A percentile compares a stretch with the other conserved stretches of the same genome.
These are phyloP conservation scores for Scopus umbretta DNA, from an alignment of 2,113 vertebrate species.

Conservation along the genomic window DNA sequence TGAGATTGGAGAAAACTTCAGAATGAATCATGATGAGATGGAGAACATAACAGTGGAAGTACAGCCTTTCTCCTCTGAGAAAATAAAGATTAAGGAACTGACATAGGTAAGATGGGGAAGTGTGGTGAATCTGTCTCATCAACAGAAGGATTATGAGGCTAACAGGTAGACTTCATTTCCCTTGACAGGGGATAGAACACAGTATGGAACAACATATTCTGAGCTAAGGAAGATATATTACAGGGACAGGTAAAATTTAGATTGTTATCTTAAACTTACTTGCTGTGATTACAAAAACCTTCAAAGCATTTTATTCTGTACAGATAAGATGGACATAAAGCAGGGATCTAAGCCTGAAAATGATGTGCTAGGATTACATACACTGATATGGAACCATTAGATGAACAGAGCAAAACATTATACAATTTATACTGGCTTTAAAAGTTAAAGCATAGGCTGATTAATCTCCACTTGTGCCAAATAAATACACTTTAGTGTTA, in stretches of 20 bases:
- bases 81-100: background rate
- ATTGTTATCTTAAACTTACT: background rate
- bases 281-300: background rate
- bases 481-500: background rate
- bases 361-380: background rate
- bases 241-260: background rate
- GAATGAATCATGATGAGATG: background rate
- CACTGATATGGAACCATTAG: background rate
- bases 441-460: background rate
- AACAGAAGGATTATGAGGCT: background rate
- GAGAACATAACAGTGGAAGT: background rate
- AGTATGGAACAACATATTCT: background rate
- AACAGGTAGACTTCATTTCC: background rate
- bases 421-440: background rate
- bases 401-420: background rate
- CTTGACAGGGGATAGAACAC: background rate
- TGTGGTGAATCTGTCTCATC: background rate
- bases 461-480: background rate
- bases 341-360: background rate
- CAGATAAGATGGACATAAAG: background rate
- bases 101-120: background rate
- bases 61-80: background rate
- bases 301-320: background rate
- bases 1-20: background rate
- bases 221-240: background rate